phyloP scores from a whole-genome alignment of 2,888 invertebrate species.

The Chloroclysta siterata region DNA sequence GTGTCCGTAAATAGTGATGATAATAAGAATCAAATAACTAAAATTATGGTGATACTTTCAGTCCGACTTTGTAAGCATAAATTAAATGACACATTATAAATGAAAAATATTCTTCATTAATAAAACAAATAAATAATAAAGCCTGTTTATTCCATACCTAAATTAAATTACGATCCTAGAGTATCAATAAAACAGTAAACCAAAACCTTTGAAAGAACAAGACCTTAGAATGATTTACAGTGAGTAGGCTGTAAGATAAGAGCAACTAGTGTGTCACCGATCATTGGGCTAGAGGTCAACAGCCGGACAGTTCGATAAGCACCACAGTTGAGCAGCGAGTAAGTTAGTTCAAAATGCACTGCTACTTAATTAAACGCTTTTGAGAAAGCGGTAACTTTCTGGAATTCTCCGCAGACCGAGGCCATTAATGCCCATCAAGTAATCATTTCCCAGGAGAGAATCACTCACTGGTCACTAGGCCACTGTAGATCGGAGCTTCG shows the following conservation, averaged over 20 bases:
- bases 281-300: slow-evolving; percentile 42
- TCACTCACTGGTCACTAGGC: neutral
- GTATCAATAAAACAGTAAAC: too few relatives aligned
- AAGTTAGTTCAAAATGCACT: too few relatives aligned
- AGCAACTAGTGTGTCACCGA: slow-evolving; percentile 30
- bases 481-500: neutral
- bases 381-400: neutral
- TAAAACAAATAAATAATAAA: too few relatives aligned
- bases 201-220: too few relatives aligned
- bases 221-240: neutral
- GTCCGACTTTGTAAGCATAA: too few relatives aligned
- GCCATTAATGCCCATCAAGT: neutral
- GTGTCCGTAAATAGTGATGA: neutral
- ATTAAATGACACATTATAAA: too few relatives aligned
- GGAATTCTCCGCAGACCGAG: neutral
- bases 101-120: too few relatives aligned
- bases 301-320: slow-evolving; percentile 35
- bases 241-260: slow-evolving; percentile 1
- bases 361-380: neutral
- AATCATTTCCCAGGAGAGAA: neutral
- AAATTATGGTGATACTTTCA: too few relatives aligned
- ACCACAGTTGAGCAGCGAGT: slow-evolving; percentile 19
- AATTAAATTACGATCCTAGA: too few relatives aligned
- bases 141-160: too few relatives aligned
- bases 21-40: neutral